Evolutionary conservation across 2,888 invertebrate genomes (phyloP), one percentile per base, ranked within the genome.

Genomic region (Oligia strigilis): DNA sequence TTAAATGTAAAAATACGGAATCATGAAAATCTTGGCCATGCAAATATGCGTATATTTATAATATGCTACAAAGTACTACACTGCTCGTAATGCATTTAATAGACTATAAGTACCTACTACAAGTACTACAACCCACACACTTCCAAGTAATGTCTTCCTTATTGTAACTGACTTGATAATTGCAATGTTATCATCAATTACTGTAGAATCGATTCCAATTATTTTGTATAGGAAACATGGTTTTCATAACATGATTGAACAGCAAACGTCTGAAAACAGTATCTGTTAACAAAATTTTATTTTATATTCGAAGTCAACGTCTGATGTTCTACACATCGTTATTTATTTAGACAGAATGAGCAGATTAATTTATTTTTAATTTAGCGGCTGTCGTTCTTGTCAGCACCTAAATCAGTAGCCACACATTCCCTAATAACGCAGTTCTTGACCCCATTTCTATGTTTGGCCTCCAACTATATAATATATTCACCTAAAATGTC

Each of bases 371-470:
- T 66, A 17, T 80, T 80, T 69, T 64, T 62, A n/a, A 55, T 58
- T 58, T 69, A 83, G 36, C 84, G 23, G 72, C 82, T 82, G 85
- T 87, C 72, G 75, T 85, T 83, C 85, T 82, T 85, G 83, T 86
- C 85, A 73, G 74, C 80, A 55, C 66, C 80, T 66, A 81, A 75
- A 71, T 77, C 76, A 80, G 77, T 81, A 75, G 78, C 77, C 83
- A 69, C 72, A 80, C 78, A 82, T 82, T 81, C 85, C 84, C 85
- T 86, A 90, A 89, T 92, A 90, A 86, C 90, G 88, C 86, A 87
- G 88, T 89, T 85, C 89, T 79, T 92, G 91, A 88, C 91, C 91
- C 82, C 78, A 88, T 90, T 85, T 90, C 80, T 86, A 81, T 78
- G 77, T 85, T 84, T 88, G 88, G 82, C 92, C 90, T 90, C 87